phyloP scores from a whole-genome alignment of 2,113 vertebrate species.

The Oryzias javanicus region DNA sequence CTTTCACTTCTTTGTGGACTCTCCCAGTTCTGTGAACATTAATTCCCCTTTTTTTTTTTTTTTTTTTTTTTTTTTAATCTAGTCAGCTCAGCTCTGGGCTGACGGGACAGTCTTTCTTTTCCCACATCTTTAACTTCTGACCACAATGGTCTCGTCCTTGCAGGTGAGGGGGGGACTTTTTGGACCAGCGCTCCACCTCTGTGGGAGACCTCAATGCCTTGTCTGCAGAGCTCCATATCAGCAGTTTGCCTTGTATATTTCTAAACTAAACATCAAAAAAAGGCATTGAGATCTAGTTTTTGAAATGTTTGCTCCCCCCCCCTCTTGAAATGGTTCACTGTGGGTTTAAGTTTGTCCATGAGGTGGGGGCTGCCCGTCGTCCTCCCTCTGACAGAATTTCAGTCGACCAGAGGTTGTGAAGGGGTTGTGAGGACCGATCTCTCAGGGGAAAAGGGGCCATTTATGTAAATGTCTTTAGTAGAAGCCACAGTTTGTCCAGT shows the following conservation, averaged over 20 bases:
- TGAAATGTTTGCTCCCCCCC: conserved; percentile 34
- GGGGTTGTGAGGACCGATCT: conserved; percentile 56
- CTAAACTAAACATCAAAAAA: conserved; percentile 56
- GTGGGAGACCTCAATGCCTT: conserved; percentile 55
- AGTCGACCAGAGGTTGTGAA: conserved; percentile 31
- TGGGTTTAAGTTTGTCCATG: conserved; percentile 22
- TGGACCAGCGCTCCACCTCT: conserved; percentile 49
- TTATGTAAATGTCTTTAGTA: conserved; percentile 11
- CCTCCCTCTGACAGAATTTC: conserved; percentile 36
- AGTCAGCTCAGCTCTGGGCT: conserved; percentile 26
- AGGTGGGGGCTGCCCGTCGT: conserved; percentile 32
- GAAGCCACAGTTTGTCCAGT: conserved; percentile 20
- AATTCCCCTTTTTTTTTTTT: conserved; percentile 29
- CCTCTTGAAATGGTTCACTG: conserved; percentile 26
- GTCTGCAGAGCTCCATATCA: conserved; percentile 54
- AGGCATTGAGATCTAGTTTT: conserved; percentile 47
- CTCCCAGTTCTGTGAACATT: conserved; percentile 72
- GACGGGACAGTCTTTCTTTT: background rate
- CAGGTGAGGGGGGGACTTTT: conserved; percentile 25
- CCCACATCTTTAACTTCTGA: conserved; percentile 32
- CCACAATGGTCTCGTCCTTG: conserved; percentile 44
- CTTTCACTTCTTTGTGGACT: conserved; percentile 57
- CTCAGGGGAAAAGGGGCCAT: conserved; percentile 68
- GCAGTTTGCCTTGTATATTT: conserved; percentile 65
- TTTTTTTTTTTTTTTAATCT: conserved; percentile 6